Evolutionary conservation across 2,797 vertebrate species (phyloP).

Genomic region (Heliangelus exortis): DNA sequence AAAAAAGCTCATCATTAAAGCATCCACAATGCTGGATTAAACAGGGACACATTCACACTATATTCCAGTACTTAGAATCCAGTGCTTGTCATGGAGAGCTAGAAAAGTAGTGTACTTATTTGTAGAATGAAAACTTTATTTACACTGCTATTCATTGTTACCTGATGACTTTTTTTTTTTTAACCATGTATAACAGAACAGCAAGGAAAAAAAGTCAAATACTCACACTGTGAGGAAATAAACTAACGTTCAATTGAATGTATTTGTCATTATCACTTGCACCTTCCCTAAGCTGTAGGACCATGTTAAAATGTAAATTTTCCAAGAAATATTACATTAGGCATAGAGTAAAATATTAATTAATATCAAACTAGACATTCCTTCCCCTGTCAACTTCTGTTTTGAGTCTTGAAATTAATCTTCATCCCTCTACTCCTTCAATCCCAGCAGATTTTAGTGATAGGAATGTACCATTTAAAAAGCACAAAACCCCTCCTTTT

Average conservation of each 20-base stretch:
- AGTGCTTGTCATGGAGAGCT: background rate
- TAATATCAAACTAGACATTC: background rate
- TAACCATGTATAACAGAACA: background rate
- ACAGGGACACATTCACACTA: background rate
- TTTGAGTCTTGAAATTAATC: background rate
- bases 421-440: background rate
- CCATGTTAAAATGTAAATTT: background rate
- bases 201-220: background rate
- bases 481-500: background rate
- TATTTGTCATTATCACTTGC: background rate
- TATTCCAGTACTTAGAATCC: background rate
- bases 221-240: background rate
- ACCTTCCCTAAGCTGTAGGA: background rate
- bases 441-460: background rate
- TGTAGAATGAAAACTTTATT: background rate
- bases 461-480: background rate
- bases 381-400: background rate
- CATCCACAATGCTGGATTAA: background rate
- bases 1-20: background rate
- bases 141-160: background rate
- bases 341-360: background rate
- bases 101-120: background rate
- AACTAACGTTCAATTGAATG: accelerated
- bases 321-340: background rate
- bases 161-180: background rate